Evolutionary conservation across 2,888 invertebrate species (phyloP).

Genomic region (Sarcophaga carnaria): DNA sequence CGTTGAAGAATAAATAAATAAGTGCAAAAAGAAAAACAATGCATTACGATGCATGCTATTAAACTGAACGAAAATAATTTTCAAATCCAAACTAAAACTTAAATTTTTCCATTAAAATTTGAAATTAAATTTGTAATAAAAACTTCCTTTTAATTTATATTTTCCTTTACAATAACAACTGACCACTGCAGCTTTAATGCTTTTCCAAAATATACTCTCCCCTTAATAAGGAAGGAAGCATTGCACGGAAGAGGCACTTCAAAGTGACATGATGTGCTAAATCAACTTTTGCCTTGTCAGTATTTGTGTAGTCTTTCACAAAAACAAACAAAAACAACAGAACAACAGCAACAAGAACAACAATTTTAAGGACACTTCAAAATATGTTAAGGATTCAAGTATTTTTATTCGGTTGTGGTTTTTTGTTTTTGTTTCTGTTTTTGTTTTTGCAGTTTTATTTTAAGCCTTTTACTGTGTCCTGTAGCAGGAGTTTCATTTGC

Average conservation of each 20-base stretch:
- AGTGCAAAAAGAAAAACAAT: too few relatives aligned
- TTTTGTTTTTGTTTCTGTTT: background rate
- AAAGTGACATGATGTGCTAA: conserved; percentile 39
- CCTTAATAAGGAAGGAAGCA: background rate
- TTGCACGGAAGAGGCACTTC: conserved; percentile 18
- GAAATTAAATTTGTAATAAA: background rate
- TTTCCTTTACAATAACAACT: background rate
- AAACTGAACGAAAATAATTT: too few relatives aligned
- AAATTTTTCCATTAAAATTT: too few relatives aligned
- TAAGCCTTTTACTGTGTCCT: conserved; percentile 10
- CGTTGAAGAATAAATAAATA: too few relatives aligned
- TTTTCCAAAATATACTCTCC: background rate
- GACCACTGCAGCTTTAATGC: background rate
- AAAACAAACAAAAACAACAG: background rate
- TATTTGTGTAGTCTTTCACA: conserved; percentile 6
- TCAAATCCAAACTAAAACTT: too few relatives aligned
- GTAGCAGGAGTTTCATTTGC: background rate
- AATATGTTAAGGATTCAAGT: conserved; percentile 18
- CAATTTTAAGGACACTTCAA: conserved; percentile 24
- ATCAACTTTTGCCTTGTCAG: conserved; percentile 5
- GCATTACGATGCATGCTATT: too few relatives aligned
- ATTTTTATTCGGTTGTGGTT: conserved; percentile 4
- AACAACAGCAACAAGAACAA: conserved; percentile 7
- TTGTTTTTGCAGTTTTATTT: conserved; percentile 6
- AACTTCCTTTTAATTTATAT: background rate